phyloP scores from a whole-genome alignment of 2,797 vertebrate species.

The Danio kyathit region DNA sequence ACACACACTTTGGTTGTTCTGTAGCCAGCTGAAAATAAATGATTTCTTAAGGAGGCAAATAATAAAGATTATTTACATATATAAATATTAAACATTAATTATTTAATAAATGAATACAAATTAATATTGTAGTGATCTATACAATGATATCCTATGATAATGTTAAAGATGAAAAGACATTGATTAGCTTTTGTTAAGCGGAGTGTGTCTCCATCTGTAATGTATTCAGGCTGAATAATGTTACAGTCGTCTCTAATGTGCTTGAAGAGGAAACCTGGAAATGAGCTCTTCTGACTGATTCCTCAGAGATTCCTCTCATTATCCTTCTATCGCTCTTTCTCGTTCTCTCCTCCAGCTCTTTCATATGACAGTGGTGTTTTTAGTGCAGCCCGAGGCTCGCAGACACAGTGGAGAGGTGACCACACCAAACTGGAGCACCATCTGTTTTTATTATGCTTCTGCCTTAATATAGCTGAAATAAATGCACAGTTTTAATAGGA shows the following conservation, averaged over 20 bases:
- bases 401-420: slow-evolving; percentile 65
- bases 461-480: neutral
- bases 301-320: slow-evolving; percentile 65
- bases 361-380: slow-evolving; percentile 65
- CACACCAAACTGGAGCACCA: slow-evolving; percentile 73
- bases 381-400: slow-evolving; percentile 66
- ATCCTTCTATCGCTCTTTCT: slow-evolving; percentile 45
- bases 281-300: slow-evolving; percentile 5
- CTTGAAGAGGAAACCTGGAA: slow-evolving; percentile 1
- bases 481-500: neutral
- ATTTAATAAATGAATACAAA: too few relatives aligned
- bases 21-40: too few relatives aligned
- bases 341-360: slow-evolving; percentile 69
- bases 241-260: neutral
- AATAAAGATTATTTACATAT: too few relatives aligned
- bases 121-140: too few relatives aligned
- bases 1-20: too few relatives aligned
- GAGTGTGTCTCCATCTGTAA: neutral
- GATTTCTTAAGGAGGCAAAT: too few relatives aligned
- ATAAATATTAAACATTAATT: too few relatives aligned
- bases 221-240: neutral
- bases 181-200: neutral
- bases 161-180: neutral
- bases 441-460: slow-evolving; percentile 68
- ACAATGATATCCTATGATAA: neutral